Evolutionary conservation across 2,113 vertebrate genomes (phyloP), one percentile per base, ranked within the genome.

Genomic region (Dinomys branickii): DNA sequence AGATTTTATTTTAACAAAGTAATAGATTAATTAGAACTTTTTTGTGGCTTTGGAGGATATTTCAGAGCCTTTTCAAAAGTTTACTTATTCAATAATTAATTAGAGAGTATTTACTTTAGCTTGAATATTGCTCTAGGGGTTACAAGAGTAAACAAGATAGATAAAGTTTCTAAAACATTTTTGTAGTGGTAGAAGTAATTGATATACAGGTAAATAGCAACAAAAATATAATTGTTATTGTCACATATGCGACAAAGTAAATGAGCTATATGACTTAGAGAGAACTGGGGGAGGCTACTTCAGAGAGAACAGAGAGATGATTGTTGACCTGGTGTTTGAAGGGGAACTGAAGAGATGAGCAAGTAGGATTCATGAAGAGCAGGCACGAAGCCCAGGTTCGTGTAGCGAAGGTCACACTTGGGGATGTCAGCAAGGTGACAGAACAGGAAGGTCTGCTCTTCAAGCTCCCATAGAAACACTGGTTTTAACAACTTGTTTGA

Each of bases 1-100:
- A 80, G 13, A 89, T 91, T 93, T 98, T 93, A 93, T 95, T 94
- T 97, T 67, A 41, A 38, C 54, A 89, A 89, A 95, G 88, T 94
- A 85, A 65, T 77, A 88, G 86, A 94, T 85, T 82, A 71, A 85
- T 94, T 95, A 90, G 80, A 97, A 93, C 26, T 90, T 54, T 96
- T 88, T 75, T 67, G 52, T 86, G 73, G 22, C 47, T 94, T 94
- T 71, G 28, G 3, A 59, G 50, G 33, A 86, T 80, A 77, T 33
- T 90, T 88, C 13, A 96, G 85, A 90, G 10, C 7, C 5, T 11
- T 67, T 87, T 80, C 26, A 93, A 91, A 86, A 92, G 52, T 82
- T 12, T 94, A 56, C 54, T 78, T 96, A 84, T 95, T 90, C 54
- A 56, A 5, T 94, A 78, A 65, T 82, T 82, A 95, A 80, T 95